Base-by-base conservation (phyloP, 2,113 vertebrate species). In the Ascaphus truei region DNA sequence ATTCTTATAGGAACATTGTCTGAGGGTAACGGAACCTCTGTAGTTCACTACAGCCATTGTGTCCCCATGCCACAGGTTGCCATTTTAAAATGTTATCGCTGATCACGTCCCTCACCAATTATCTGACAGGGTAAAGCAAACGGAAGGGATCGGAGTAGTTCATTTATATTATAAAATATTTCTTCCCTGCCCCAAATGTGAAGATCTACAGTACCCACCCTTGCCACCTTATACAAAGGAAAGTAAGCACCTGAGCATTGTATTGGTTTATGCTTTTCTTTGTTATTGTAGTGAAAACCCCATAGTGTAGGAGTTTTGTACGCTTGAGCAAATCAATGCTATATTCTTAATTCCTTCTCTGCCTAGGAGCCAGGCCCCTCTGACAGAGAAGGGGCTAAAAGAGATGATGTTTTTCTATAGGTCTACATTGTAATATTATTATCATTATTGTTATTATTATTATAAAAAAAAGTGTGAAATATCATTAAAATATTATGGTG, bases 361-460 rank as follows among this genome's bases (percentile, higher is more conserved):
- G n/a, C n/a, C n/a, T n/a, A n/a, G n/a, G n/a, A n/a, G n/a, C n/a
- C n/a, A n/a, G n/a, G n/a, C n/a, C n/a, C n/a, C n/a, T n/a, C n/a
- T n/a, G n/a, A n/a, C n/a, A n/a, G n/a, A n/a, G n/a, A n/a, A n/a
- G n/a, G n/a, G n/a, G n/a, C n/a, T n/a, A n/a, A n/a, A n/a, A n/a
- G n/a, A n/a, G n/a, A n/a, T n/a, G n/a, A n/a, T 26, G 29, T 13
- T 29, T 50, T 36, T 25, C 23, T 18, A 13, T 69, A 60, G 56
- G 39, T 51, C 31, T 69, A n/a, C n/a, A n/a, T n/a, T n/a, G 56
- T 60, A 50, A 60, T 41, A 34, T 69, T 57, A 57, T 12, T 39
- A 68, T 26, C 51, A 68, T 51, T 69, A 69, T 26, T 60, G 66
- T 60, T 69, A 60, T 39, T 60, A 60, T 39, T 60, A 51, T 20